These are phyloP conservation scores for Caerostris extrusa DNA, from an alignment of 1,140 invertebrate species.

Conservation along the genomic window DNA sequence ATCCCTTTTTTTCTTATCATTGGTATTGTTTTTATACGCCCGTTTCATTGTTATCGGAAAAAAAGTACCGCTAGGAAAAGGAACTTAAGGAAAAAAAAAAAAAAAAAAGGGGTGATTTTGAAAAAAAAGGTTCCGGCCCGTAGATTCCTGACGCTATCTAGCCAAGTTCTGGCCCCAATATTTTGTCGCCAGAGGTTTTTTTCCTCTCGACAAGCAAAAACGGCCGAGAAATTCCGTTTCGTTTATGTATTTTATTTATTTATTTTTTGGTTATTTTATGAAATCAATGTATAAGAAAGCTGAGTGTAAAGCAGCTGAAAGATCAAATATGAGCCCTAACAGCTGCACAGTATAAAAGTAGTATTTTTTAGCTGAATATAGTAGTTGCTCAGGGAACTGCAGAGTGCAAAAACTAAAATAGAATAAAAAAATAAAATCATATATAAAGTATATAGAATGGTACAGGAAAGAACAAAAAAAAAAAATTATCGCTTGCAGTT, in stretches of 20 bases:
- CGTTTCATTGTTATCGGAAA: conserved; percentile 1
- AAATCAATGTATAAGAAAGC: conserved; percentile 19
- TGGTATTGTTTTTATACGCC: neutral
- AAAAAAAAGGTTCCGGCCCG: neutral
- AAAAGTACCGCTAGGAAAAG: neutral
- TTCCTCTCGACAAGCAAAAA: neutral
- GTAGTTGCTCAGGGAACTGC: neutral
- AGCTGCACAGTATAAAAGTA: conserved; percentile 30
- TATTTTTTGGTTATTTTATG: conserved; percentile 2
- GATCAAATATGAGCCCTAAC: conserved; percentile 38
- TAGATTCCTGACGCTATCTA: conserved; percentile 6
- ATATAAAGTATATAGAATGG: neutral
- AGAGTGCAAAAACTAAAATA: neutral
- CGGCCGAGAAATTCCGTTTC: neutral
- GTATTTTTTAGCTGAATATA: neutral
- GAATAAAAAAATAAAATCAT: neutral
- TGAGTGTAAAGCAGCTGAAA: neutral
- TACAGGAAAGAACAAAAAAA: neutral
- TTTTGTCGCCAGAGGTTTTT: neutral
- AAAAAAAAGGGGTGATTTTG: neutral
- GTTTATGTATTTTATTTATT: neutral
- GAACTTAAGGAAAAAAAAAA: neutral
- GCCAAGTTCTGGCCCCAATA: conserved; percentile 45
- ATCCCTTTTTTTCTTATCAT: neutral
- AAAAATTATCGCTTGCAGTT: neutral